Base-by-base conservation (phyloP, 2,888 invertebrate species). In the Drosophila suboccidentalis region DNA sequence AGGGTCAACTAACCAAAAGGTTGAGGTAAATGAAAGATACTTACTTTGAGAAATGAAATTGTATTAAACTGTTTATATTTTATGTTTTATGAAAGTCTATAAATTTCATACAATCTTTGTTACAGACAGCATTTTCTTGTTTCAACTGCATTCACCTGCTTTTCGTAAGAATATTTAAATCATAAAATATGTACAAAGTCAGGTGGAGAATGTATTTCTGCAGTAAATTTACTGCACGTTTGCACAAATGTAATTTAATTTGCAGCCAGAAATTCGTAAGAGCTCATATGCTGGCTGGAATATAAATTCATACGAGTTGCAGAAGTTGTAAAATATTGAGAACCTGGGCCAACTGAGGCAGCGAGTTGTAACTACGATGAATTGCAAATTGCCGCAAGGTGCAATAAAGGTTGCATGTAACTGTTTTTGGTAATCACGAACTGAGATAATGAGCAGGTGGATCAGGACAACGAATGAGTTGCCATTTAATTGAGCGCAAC, bases 401-500 rank as follows among this genome's bases (percentile, higher is more conserved):
- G 60, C 49, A 38, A 10, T 4, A 19, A 10, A 54, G 17, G 47
- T 46, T 15, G 17, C 36, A 47, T n/a, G 22, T 11, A 36, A 47
- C n/a, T 22, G 10, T 55, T 54, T 54, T 44, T 55, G 58, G 39
- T 13, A 44, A 46, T 46, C 41, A 41, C 39, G 53, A 41, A 6
- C 15, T 44, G 32, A 32, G n/a, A 41, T 49, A 75, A 58, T 58
- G 58, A 65, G 26, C 2, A n/a, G 5, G 36, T n/a, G 36, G 13
- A 36, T 13, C 13, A 5, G 1, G 5, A n/a, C 13, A 36, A 36
- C 36, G 13, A 13, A 36, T 13, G 13, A 13, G 36, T 4, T 8
- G 39, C 26, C 29, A 63, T 41, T 66, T 72, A 80, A 71, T 72
- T 68, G 78, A 55, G 53, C 53, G 71, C 55, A 75, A 22, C 47